Base-by-base conservation (phyloP, 2,888 invertebrate species). In the Melanostoma scalare region DNA sequence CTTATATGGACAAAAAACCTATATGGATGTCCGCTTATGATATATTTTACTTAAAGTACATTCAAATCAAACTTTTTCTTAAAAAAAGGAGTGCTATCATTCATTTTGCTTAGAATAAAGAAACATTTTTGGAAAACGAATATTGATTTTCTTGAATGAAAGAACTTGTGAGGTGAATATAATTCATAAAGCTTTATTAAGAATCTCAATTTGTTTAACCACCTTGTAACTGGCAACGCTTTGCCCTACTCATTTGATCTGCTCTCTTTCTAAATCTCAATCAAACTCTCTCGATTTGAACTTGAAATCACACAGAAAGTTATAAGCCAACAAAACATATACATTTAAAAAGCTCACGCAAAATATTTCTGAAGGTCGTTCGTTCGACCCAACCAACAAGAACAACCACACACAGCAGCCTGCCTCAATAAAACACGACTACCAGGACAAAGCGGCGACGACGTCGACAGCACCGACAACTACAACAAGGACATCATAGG, bases 301-400 rank as follows among this genome's bases (percentile, higher is more conserved):
- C 82, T 82, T 82, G 82, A 82, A 78, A 68, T 68, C 40, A 63
- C 38, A 50, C 31, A 36, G 60, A 81, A 82, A 77, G 82, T 73
- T 77, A 63, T 73, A 77, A 68, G 52, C 68, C 50, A 73, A 65
- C 61, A 56, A 68, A 50, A 50, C 40, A 48, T 33, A 42, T 3
- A n/a, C 10, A 56, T 53, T 46, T 31, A 8, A 55, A 82, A 84
- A 79, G 78, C 78, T 84, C 71, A 71, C 71, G 67, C 75, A 84
- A 79, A 78, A 84, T 46, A 60, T 46, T 84, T 74, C 31, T 65
- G 75, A 84, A 84, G 84, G 84, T 78, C 84, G 69, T 31, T 44
- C 52, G 55, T 55, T 44, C 58, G n/a, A 61, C 33, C 61, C 63
- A 67, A 35, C 56, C 56, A 60, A 46, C 60, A 60, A 6, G 33